Percentiles rank a stretch among this genome's conserved stretches.
Evolutionary conservation across 2,797 vertebrate species (phyloP).

Genomic region (Danio kyathit): DNA sequence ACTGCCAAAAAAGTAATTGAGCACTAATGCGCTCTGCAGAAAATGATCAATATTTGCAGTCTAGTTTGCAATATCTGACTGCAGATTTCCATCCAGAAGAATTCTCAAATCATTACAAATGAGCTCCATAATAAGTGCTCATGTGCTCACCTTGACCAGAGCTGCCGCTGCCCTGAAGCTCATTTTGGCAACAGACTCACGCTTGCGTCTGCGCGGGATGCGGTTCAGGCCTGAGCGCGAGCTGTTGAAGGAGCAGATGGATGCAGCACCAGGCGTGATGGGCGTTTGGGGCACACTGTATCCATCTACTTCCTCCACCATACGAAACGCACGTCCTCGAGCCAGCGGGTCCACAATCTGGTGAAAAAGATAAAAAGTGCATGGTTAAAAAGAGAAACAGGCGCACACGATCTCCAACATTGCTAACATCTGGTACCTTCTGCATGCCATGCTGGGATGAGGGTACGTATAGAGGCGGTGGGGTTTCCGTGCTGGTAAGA

Average conservation of each 20-base stretch:
- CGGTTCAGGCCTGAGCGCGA: conserved; percentile 92
- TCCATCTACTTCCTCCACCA: conserved; percentile 89
- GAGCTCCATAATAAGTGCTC: too few species aligned
- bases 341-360: conserved; percentile 96
- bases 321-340: conserved; percentile 92
- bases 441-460: conserved; percentile 96
- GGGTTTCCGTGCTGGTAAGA: conserved; percentile 95
- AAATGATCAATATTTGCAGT: too few species aligned
- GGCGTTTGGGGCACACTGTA: conserved; percentile 88
- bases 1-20: too few species aligned
- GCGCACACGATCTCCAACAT: background rate
- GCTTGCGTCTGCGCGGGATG: conserved; percentile 89
- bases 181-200: conserved; percentile 97
- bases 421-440: conserved; percentile 79
- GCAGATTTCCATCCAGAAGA: background rate
- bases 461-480: conserved; percentile 93
- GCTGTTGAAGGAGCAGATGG: conserved; percentile 97
- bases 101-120: background rate
- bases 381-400: background rate
- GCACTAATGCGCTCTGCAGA: too few species aligned
- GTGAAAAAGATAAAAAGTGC: conserved; percentile 27
- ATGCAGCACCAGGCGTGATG: conserved; percentile 87
- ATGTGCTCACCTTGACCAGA: conserved; percentile 86
- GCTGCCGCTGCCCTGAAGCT: conserved; percentile 93
- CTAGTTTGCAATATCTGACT: too few species aligned